Conservation (phyloP, 1,140 invertebrate species). For the Sycophila sp. region DNA sequence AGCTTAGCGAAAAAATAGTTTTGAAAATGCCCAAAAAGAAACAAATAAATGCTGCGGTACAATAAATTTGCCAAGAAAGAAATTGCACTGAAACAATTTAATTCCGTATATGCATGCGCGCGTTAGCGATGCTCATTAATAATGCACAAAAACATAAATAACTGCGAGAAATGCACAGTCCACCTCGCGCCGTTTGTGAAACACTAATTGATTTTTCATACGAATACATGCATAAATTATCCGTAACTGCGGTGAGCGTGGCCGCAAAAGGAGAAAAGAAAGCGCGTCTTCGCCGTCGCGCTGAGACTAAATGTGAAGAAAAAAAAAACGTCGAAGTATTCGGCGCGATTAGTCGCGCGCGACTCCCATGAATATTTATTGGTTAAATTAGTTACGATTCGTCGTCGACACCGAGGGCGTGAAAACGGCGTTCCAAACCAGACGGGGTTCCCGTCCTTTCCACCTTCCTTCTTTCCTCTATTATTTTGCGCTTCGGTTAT, state of each 20-base stretch:
- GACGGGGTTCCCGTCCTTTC: conserved; percentile 15
- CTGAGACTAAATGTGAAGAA: not conserved
- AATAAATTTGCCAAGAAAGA: too few species aligned
- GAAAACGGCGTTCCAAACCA: conserved; percentile 45
- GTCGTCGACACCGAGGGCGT: conserved; percentile 46
- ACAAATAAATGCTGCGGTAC: too few species aligned
- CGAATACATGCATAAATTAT: conserved; percentile 25
- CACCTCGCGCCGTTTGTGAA: conserved; percentile 6
- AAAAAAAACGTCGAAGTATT: conserved; percentile 12
- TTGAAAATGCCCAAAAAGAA: too few species aligned
- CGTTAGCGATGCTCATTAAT: too few species aligned
- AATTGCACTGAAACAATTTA: too few species aligned
- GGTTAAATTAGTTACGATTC: conserved; percentile 59
- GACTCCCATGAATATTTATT: conserved; percentile 63
- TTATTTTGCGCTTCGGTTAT: conserved; percentile 44
- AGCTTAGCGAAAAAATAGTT: too few species aligned
- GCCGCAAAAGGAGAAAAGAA: not conserved
- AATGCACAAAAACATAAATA: conserved; percentile 11
- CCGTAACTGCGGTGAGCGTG: not conserved
- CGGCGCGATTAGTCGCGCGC: conserved; percentile 52
- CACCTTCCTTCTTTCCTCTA: conserved; percentile 40
- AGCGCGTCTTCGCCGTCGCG: not conserved
- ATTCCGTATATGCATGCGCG: too few species aligned
- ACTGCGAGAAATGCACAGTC: conserved; percentile 16
- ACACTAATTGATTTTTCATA: conserved; percentile 36